Evolutionary conservation across 2,113 vertebrate species (phyloP), one percentile per base, ranked within the genome.

Genomic region (Amphiprion percula): DNA sequence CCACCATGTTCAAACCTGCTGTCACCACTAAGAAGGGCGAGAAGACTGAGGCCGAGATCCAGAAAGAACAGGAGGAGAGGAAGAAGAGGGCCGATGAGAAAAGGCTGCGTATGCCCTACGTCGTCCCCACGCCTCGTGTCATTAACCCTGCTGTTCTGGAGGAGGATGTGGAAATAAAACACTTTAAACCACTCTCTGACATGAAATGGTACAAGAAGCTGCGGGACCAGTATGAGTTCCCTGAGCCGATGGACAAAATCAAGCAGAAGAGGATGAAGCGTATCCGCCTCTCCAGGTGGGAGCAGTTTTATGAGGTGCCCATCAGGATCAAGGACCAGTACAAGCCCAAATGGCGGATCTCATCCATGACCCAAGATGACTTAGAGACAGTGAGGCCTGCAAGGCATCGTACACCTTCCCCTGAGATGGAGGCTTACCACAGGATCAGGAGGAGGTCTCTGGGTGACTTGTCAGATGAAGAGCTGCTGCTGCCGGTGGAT

Each of bases 131-230:
- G 66, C 96, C 96, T 79, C 97, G 96, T 74, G 94, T 94, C 53
- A 74, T 87, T 37, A 95, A 91, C 82, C 94, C 90, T 0, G 78
- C 93, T 26, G 88, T 91, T 63, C 90, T 97, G 41, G 96, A 98
- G 78, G 97, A 99, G 92, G 97, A 99, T 63, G 94, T 96, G 30
- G 95, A 80, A 72, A 99, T 99, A 64, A 99, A 99, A 91, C 95
- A 97, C 73, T 99, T 95, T 77, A 94, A 97, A 81, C 98, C 98
- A 19, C 93, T 98, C 78, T 99, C 98, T 63, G 97, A 99, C 82
- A 98, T 99, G 97, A 99, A 98, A 84, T 99, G 98, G 98, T 99
- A 99, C 87, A 99, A 97, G 93, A 98, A 94, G 81, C 88, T 99
- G n/a, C 91, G 98, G 54, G 98, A 99, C 88, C 97, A 99, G 21